Evolutionary conservation across 2,797 vertebrate species (phyloP), one percentile per base, ranked within the genome.

Genomic region (Clarias pachynema): DNA sequence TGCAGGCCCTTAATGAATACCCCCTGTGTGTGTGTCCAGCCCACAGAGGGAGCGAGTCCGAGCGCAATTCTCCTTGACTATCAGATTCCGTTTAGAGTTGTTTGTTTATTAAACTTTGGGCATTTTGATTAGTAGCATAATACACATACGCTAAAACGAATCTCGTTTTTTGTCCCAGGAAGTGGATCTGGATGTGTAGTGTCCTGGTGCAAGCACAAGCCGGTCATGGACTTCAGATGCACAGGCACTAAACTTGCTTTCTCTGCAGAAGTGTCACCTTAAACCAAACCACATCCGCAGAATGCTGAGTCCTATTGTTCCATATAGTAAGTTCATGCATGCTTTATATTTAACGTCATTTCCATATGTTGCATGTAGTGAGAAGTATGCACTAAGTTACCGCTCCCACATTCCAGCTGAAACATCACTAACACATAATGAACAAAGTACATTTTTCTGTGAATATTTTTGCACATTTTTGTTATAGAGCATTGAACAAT

Each of bases 291-390:
- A 95, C 93, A 92, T 93, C 93, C 94, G 91, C 95, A 96, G 94
- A 96, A 96, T 96, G 95, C 95, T 96, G 95, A 96, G 95, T 95
- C 94, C 95, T 86, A 95, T 96, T 94, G 95, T 95, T 89, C 95
- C 95, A 91, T 96, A 95, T 95, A 95, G 95, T 96, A 92, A 96
- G 95, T 96, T 92, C 88, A 89, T 83, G 75, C 82, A 84, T 75
- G 75, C 72, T 85, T 84, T 84, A 84, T 82, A 53, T 60, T 85
- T 87, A 74, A 84, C 63, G 22, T 15, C 20, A 16, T 74, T 60
- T 60, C 60, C 26, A 20, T 57, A 40, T 40, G 70, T 31, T 49
- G 0, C 26, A 12, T 37, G 59, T 22, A 26, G 34, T 24, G 20
- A n/a, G 10, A 37, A 40, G 6, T 40, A 16, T 40, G 22, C n/a